phyloP scores from a whole-genome alignment of 1,140 invertebrate species.

The Drepana arcuata region DNA sequence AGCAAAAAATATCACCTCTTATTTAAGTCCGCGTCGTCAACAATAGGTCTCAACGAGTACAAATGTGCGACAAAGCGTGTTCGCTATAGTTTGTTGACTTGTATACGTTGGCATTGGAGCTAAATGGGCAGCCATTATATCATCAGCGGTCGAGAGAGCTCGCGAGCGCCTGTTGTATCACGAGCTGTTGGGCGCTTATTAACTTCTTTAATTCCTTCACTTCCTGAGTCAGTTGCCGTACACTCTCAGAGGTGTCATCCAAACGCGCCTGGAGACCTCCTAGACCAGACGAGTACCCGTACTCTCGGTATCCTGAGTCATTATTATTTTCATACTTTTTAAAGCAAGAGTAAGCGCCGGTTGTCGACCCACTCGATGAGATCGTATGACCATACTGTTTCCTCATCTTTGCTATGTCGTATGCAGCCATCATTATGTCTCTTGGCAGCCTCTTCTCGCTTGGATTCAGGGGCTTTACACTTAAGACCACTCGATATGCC shows the following conservation, averaged over 20 bases:
- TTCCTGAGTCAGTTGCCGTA: constrained; percentile 74
- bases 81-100: constrained; percentile 61
- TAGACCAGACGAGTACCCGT: constrained; percentile 69
- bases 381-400: constrained; percentile 78
- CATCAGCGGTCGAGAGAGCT: constrained; percentile 58
- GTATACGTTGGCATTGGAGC: constrained; percentile 61
- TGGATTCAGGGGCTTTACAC: constrained; percentile 85
- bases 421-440: constrained; percentile 82
- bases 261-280: constrained; percentile 74
- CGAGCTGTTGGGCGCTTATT: constrained; percentile 65
- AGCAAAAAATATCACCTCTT: constrained; percentile 42
- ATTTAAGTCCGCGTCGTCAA: constrained; percentile 39
- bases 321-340: constrained; percentile 77
- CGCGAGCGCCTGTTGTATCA: constrained; percentile 60
- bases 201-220: constrained; percentile 76
- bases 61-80: constrained; percentile 39
- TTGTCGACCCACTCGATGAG: constrained; percentile 74
- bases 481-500: constrained; percentile 82
- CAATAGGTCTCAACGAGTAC: constrained; percentile 27
- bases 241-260: constrained; percentile 75
- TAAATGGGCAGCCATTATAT: constrained; percentile 58
- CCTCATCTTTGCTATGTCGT: constrained; percentile 81
- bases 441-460: constrained; percentile 83
- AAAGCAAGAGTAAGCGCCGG: constrained; percentile 73
- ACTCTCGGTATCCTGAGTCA: constrained; percentile 67